phyloP scores from a whole-genome alignment of 2,113 vertebrate species.

The Clupea harengus region DNA sequence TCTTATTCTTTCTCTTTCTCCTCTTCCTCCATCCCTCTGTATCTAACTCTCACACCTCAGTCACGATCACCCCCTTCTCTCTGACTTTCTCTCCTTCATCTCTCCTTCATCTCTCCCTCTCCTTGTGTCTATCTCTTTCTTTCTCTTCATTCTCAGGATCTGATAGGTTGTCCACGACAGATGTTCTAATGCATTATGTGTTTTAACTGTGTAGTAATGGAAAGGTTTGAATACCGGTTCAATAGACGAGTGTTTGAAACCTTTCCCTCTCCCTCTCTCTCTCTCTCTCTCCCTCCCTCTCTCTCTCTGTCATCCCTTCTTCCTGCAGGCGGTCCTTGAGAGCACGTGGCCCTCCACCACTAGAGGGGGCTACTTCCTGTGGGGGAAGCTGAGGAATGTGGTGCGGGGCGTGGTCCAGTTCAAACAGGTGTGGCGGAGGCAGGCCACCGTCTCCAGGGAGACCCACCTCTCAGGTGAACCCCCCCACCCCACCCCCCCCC shows the following conservation, averaged over 20 bases:
- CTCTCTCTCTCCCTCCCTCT: conserved; percentile 31
- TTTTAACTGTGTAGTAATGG: too few relatives aligned
- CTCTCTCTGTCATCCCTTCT: conserved; percentile 39
- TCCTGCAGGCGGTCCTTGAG: conserved; percentile 88
- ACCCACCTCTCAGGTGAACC: conserved; percentile 80
- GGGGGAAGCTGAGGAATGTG: conserved; percentile 95
- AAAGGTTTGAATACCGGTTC: too few relatives aligned
- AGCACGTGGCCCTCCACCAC: conserved; percentile 97
- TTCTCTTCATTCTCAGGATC: neutral
- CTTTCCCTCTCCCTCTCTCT: neutral
- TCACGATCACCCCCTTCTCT: neutral
- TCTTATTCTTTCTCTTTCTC: too few relatives aligned
- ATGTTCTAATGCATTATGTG: too few relatives aligned
- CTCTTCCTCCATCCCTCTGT: too few relatives aligned
- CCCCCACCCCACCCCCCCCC: conserved; percentile 3
- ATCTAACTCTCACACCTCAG: neutral
- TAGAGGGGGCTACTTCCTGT: conserved; percentile 92
- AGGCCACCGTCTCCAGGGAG: conserved; percentile 67
- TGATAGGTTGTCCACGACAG: too few relatives aligned
- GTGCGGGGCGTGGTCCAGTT: conserved; percentile 88
- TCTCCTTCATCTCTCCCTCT: neutral
- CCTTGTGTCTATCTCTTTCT: neutral
- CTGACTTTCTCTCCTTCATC: neutral
- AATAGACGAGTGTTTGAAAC: too few relatives aligned
- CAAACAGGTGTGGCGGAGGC: conserved; percentile 88